phyloP scores from a whole-genome alignment of 2,888 invertebrate genomes.

The Nezara viridula region DNA sequence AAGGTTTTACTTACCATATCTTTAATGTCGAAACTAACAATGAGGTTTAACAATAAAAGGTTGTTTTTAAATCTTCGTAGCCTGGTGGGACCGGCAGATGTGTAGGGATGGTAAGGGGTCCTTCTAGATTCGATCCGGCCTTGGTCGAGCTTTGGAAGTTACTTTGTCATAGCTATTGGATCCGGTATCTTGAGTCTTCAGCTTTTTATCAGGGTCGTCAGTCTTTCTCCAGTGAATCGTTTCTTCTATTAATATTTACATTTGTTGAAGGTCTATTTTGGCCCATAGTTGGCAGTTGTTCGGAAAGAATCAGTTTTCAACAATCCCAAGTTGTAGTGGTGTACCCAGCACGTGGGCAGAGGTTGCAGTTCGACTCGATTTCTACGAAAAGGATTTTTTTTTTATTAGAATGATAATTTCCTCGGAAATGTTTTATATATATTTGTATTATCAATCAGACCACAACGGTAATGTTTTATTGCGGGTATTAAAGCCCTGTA shows the following conservation, averaged over 20 bases:
- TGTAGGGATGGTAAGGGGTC: slow-evolving; percentile 24
- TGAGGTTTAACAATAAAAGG: neutral
- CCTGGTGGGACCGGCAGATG: neutral
- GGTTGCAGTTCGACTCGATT: too few species aligned
- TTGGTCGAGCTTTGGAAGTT: slow-evolving; percentile 34
- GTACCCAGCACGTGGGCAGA: too few species aligned
- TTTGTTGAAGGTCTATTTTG: neutral
- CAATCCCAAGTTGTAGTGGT: too few species aligned
- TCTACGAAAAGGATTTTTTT: too few species aligned
- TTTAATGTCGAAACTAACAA: neutral
- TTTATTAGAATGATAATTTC: too few species aligned
- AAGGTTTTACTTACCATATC: neutral
- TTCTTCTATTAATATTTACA: neutral
- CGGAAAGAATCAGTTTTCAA: neutral
- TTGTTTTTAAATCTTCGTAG: neutral
- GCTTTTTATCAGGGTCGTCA: neutral
- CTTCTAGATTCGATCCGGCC: slow-evolving; percentile 29
- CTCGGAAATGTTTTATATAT: too few species aligned
- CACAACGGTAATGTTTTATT: too few species aligned
- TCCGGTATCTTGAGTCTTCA: neutral
- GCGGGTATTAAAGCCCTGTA: too few species aligned
- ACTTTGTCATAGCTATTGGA: slow-evolving; percentile 46
- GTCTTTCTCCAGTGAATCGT: neutral
- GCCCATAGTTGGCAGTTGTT: neutral
- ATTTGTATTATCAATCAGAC: too few species aligned